These are phyloP conservation scores for Chinchilla lanigera DNA, from an alignment of 2,113 vertebrate genomes.

Conservation along the genomic window DNA sequence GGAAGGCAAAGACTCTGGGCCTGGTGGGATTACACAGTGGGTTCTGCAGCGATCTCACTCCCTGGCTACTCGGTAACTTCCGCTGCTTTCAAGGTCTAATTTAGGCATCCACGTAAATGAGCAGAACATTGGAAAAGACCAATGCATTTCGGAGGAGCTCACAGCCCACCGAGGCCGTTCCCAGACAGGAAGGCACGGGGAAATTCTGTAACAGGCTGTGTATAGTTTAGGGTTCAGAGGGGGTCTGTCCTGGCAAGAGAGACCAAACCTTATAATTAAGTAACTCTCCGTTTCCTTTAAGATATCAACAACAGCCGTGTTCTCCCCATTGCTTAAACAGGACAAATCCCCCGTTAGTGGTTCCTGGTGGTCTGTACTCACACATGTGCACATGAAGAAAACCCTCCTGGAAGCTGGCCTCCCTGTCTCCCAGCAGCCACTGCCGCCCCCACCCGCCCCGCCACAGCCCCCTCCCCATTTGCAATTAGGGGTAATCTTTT, in stretches of 20 bases:
- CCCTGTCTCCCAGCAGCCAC: conserved; percentile 73
- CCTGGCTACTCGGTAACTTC: conserved; percentile 41
- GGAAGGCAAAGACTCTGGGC: conserved; percentile 21
- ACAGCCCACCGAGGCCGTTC: background rate
- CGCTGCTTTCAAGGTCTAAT: conserved; percentile 71
- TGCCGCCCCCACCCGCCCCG: background rate
- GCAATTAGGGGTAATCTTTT: conserved; percentile 86
- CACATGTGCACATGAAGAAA: conserved; percentile 75
- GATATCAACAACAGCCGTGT: conserved; percentile 84
- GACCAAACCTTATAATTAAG: conserved; percentile 76
- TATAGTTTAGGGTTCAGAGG: conserved; percentile 74
- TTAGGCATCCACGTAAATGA: conserved; percentile 55
- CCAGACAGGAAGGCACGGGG: background rate
- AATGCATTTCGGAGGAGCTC: conserved; percentile 22
- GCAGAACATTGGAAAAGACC: conserved; percentile 64
- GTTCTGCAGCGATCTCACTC: background rate
- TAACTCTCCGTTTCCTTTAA: conserved; percentile 83
- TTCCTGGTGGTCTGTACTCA: conserved; percentile 87
- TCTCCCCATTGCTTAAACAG: conserved; percentile 86
- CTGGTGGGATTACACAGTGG: conserved; percentile 74
- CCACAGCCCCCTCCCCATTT: background rate
- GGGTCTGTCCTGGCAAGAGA: conserved; percentile 79
- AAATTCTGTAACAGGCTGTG: conserved; percentile 61
- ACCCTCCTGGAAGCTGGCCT: conserved; percentile 74
- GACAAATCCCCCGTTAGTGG: conserved; percentile 85